A percentile compares a stretch with the other conserved stretches of the same genome.
phyloP scores from a whole-genome alignment of 1,140 invertebrate species.

The Drusus annulatus region DNA sequence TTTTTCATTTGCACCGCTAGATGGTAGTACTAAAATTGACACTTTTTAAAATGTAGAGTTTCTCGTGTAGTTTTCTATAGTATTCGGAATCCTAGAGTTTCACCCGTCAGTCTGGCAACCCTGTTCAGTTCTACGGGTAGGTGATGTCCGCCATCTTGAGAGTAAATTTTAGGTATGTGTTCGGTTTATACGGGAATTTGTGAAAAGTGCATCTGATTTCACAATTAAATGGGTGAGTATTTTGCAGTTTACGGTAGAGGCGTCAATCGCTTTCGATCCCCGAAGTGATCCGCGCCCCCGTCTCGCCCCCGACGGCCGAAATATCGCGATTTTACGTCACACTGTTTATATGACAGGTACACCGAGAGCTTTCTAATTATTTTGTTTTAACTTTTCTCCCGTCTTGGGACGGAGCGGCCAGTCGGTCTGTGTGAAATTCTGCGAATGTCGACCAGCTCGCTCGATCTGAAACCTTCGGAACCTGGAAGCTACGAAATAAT shows the following conservation, averaged over 20 bases:
- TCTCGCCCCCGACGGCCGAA: constrained; percentile 18
- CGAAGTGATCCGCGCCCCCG: not conserved
- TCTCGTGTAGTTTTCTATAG: too few species aligned
- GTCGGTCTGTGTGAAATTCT: constrained; percentile 29
- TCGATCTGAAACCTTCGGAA: not conserved
- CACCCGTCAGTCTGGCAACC: constrained; percentile 71
- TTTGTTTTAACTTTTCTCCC: constrained; percentile 45
- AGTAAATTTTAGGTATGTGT: constrained; percentile 69
- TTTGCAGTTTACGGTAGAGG: constrained; percentile 6
- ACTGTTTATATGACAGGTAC: constrained; percentile 72
- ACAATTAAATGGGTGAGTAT: constrained; percentile 66
- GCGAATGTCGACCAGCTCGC: not conserved
- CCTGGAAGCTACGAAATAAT: constrained; percentile 7
- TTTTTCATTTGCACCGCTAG: too few species aligned
- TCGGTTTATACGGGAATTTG: constrained; percentile 69
- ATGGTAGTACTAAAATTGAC: too few species aligned
- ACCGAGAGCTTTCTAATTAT: constrained; percentile 70
- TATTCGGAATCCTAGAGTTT: constrained; percentile 48
- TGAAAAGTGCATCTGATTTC: constrained; percentile 68
- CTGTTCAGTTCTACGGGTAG: constrained; percentile 71
- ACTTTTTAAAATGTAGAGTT: too few species aligned
- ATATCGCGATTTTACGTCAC: constrained; percentile 62
- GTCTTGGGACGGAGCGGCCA: not conserved
- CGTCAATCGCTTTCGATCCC: constrained; percentile 6
- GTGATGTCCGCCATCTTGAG: constrained; percentile 73